Evolutionary conservation across 1,140 invertebrate species (phyloP), one percentile per base, ranked within the genome.

Genomic region (Tetramorium parvispinum): DNA sequence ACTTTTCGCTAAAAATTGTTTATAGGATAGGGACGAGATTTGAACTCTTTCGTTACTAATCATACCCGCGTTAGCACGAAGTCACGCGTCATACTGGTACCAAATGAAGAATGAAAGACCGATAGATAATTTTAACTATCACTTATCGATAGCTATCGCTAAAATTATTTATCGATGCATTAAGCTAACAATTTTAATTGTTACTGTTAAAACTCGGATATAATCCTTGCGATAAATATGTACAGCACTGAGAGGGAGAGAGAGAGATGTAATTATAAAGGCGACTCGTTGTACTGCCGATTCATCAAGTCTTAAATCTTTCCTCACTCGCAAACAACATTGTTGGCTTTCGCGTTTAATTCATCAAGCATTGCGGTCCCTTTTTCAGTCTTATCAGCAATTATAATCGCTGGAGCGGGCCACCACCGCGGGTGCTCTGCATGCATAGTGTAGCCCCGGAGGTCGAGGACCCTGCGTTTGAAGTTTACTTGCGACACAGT

Each of bases 401-500:
- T 81, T 81, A 81, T 68, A 68, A 68, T 68, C 65, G 68, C 49
- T 57, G 18, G 49, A n/a, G 46, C 49, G 63, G 27, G 37, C 37
- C 78, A 81, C 49, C 49, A 81, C 37, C 49, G 65, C 49, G 65
- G 16, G 77, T 66, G 24, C 11, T 68, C 65, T 55, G 32, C 65
- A 81, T 81, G 65, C 78, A 71, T 71, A 57, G 65, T 55, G 37
- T 43, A 70, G 21, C 16, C 59, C 18, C 21, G 24, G 37, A 37
- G 66, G 65, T 81, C 24, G 78, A 81, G 40, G 65, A 81, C 32
- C 46, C 32, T 11, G 24, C 78, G 65, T 49, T 40, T 75, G 10
- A 70, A 43, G 65, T 81, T 70, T 81, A 70, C 49, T 49, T 81
- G 78, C 78, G 78, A 81, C 65, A 71, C 7, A 43, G 78, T 55